Conservation (phyloP, 2,888 invertebrate genomes). For the Hyalella azteca region DNA sequence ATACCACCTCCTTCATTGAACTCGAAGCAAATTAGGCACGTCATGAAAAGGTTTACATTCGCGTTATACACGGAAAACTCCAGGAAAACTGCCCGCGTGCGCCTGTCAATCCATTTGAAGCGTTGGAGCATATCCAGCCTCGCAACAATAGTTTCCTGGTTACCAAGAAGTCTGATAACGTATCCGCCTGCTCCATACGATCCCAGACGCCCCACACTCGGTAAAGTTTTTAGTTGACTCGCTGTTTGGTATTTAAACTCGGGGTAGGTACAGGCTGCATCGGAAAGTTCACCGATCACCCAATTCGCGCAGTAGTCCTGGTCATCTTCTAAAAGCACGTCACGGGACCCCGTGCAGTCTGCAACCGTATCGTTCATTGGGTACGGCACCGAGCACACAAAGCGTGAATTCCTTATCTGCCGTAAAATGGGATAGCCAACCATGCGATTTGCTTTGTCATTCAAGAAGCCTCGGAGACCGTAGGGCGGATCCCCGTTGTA, state of each 20-base stretch:
- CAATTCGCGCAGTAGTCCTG: conserved; percentile 60
- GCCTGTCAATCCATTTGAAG: conserved; percentile 65
- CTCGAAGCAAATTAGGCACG: conserved; percentile 55
- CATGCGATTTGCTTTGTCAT: conserved; percentile 66
- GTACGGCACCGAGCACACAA: conserved; percentile 56
- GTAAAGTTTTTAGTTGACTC: conserved; percentile 63
- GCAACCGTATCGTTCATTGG: conserved; percentile 57
- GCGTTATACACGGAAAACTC: conserved; percentile 67
- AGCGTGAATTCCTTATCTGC: conserved; percentile 63
- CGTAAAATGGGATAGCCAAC: conserved; percentile 67
- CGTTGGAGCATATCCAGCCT: conserved; percentile 62
- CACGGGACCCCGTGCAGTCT: conserved; percentile 59
- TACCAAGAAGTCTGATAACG: conserved; percentile 60
- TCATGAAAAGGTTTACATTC: conserved; percentile 62
- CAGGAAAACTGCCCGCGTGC: conserved; percentile 66
- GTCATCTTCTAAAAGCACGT: conserved; percentile 60
- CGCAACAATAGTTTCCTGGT: conserved; percentile 60
- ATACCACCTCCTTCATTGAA: conserved; percentile 60
- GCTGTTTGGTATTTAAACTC: conserved; percentile 61
- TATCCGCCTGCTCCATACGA: conserved; percentile 66
- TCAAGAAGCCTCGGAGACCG: conserved; percentile 65
- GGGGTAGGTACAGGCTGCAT: conserved; percentile 32
- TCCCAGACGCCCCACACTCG: conserved; percentile 63
- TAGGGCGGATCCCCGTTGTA: conserved; percentile 66
- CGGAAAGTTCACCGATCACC: conserved; percentile 40